Percentiles rank a stretch among this genome's conserved stretches.
Evolutionary conservation across 2,888 invertebrate genomes (phyloP).

Genomic region (Onchidella celtica): DNA sequence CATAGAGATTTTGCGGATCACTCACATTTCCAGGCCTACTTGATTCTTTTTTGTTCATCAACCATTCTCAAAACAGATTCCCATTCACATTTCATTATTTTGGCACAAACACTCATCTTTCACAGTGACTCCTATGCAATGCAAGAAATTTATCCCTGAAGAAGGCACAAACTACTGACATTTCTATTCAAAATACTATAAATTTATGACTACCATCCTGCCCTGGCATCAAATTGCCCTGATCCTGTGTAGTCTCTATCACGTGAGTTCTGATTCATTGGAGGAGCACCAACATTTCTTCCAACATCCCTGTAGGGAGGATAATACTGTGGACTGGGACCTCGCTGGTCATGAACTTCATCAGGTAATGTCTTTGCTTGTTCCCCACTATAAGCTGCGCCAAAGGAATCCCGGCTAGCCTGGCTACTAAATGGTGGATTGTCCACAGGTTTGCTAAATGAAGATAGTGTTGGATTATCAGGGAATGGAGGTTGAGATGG

Average conservation of each 20-base stretch:
- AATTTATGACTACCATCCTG: conserved; percentile 6
- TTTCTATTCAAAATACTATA: not conserved
- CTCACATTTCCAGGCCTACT: no score
- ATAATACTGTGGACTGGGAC: conserved; percentile 18
- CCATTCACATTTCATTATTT: no score
- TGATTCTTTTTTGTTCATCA: no score
- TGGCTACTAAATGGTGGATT: not conserved
- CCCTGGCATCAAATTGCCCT: not conserved
- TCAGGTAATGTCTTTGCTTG: not conserved
- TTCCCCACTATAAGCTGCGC: not conserved
- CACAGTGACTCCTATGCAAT: no score
- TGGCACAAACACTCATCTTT: no score
- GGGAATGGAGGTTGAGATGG: conserved; percentile 9
- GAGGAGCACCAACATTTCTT: not conserved
- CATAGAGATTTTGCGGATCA: no score
- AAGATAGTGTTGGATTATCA: not conserved
- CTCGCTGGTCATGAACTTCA: not conserved
- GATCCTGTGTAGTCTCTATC: conserved; percentile 11
- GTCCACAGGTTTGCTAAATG: not conserved
- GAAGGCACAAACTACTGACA: no score
- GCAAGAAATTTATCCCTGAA: no score
- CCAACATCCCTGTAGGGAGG: conserved; percentile 10
- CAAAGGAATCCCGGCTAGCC: not conserved
- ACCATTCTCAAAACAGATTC: no score
- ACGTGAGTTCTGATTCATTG: not conserved